A percentile compares a stretch with the other conserved stretches of the same genome.
Conservation (phyloP, 2,797 vertebrate genomes). For the Paratrypauchen microcephalus region DNA sequence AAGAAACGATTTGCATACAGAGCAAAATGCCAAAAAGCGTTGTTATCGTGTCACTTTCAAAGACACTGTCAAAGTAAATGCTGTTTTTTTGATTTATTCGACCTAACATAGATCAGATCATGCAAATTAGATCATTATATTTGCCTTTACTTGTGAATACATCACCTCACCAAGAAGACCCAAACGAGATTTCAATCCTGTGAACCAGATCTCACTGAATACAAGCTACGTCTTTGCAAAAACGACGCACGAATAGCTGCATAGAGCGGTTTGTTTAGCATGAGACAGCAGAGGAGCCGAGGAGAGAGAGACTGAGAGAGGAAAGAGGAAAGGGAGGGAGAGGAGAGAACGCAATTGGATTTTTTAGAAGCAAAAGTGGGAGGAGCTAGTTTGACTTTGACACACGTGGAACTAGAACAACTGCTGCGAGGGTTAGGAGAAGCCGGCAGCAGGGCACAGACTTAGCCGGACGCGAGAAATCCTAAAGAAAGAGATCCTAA, state of each 20-base stretch:
- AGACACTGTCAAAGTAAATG: not conserved
- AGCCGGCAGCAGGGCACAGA: conserved; percentile 10
- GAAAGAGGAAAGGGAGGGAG: conserved; percentile 30
- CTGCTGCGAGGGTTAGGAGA: conserved; percentile 31
- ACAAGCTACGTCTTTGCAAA: conserved; percentile 12
- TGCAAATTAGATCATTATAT: not conserved
- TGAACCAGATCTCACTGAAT: not conserved
- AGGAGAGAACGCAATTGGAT: conserved; percentile 18
- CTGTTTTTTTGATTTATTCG: not conserved
- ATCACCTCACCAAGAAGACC: too few relatives aligned
- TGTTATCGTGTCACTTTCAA: not conserved
- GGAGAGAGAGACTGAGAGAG: conserved; percentile 42
- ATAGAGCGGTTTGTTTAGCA: conserved; percentile 17
- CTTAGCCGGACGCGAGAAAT: conserved; percentile 30
- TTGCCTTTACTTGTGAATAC: not conserved
- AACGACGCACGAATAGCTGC: conserved; percentile 36
- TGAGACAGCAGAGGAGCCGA: conserved; percentile 20
- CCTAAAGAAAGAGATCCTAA: not conserved
- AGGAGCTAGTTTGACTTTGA: conserved; percentile 60
- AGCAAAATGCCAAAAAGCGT: not conserved
- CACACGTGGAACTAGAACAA: conserved; percentile 67
- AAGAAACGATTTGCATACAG: not conserved
- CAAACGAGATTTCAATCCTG: not conserved
- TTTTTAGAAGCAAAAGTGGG: conserved; percentile 26
- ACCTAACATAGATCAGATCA: not conserved